Evolutionary conservation across 1,140 invertebrate genomes (phyloP), one percentile per base, ranked within the genome.

Genomic region (Panulirus ornatus): DNA sequence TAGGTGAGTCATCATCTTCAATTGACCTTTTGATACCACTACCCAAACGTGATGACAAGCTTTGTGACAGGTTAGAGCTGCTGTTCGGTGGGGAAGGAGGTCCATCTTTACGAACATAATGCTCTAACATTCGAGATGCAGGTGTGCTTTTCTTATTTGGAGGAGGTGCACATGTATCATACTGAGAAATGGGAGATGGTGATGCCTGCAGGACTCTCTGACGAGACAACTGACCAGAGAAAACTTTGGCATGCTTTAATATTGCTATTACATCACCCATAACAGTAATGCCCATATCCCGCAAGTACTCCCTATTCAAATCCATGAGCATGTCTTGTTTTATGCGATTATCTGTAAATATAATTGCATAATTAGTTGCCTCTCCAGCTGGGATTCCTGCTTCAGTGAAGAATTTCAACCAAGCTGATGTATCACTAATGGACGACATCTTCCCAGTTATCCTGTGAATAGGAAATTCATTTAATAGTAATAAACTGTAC

Each of bases 201-300:
- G 84, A 30, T 3, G 78, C 40, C 78, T 84, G 85, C 36, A 91
- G 38, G 27, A 88, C 91, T 40, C 73, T 88, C 34, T 91, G 54
- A 22, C 87, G 71, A 27, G 73, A 73, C 19, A 86, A 70, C 82
- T 75, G 82, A 22, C 78, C 79, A 27, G 75, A 87, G 42, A 97
- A 96, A 92, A 94, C 94, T 93, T 97, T 97, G 0, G 97, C 95
- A 95, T 97, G 97, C 88, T 97, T 96, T 30, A 97, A 94, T 92
- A 98, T 97, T 19, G 96, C 96, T 93, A 98, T 97, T 75, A 97
- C 95, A 94, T 98, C 97, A 22, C 97, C 97, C 95, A 97, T 96
- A 27, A 96, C 94, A 0, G 95, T 95, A 6, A 98, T 97, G 1
- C 96, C 97, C 97, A 98, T 97, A 92, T 97, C 97, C 90, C 95